phyloP scores from a whole-genome alignment of 2,888 invertebrate genomes.

The Poecilobothrus nobilitatus region DNA sequence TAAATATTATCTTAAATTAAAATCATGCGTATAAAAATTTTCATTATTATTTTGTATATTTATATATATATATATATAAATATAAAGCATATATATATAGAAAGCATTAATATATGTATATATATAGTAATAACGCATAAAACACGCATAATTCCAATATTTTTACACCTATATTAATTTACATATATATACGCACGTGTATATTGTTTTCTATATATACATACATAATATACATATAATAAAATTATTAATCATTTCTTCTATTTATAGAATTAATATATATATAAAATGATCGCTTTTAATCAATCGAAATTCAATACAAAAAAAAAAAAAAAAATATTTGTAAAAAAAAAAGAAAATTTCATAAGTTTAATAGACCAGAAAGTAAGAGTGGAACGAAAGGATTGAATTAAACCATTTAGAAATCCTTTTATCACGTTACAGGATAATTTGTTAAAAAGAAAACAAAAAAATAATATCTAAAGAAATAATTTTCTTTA shows the following conservation, averaged over 20 bases:
- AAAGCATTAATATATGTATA: too few relatives aligned
- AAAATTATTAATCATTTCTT: neutral
- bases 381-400: neutral
- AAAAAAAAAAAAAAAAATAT: neutral
- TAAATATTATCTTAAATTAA: too few relatives aligned
- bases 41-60: neutral
- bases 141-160: neutral
- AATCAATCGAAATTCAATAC: neutral
- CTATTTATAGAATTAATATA: neutral
- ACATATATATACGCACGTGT: too few relatives aligned
- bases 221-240: too few relatives aligned
- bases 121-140: neutral
- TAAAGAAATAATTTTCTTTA: too few relatives aligned
- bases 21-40: neutral
- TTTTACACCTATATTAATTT: neutral
- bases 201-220: too few relatives aligned
- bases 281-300: neutral
- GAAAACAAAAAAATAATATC: too few relatives aligned
- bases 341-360: neutral
- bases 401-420: neutral
- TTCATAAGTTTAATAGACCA: too few relatives aligned
- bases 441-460: neutral
- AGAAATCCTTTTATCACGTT: neutral
- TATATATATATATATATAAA: neutral
- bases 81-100: neutral